Percentiles rank a stretch among this genome's conserved stretches.
Conservation (phyloP, 2,113 vertebrate genomes). For the Danionella cerebrum region DNA sequence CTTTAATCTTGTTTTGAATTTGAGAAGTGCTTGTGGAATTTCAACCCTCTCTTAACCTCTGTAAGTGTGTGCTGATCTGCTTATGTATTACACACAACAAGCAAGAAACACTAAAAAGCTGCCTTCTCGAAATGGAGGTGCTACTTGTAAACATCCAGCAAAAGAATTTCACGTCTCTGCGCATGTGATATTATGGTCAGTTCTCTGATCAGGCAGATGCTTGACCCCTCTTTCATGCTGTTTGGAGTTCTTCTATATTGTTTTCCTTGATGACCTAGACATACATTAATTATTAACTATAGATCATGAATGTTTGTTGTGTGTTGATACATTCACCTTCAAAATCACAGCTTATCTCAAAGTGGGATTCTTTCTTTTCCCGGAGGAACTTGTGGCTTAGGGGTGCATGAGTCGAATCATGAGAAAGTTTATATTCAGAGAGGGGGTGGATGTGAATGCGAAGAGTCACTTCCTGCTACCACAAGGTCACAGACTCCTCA, state of each 20-base stretch:
- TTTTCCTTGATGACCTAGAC: background rate
- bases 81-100: too few relatives aligned
- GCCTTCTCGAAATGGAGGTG: background rate
- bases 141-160: background rate
- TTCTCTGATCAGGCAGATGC: background rate
- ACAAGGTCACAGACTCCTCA: background rate
- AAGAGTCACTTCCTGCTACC: background rate
- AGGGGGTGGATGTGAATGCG: background rate
- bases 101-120: background rate
- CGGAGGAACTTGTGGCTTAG: constrained; percentile 28
- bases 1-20: too few relatives aligned
- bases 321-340: background rate
- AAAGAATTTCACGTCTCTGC: background rate
- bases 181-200: constrained; percentile 10
- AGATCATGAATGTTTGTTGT: background rate
- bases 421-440: constrained; percentile 38
- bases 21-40: too few relatives aligned
- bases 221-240: background rate
- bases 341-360: background rate
- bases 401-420: constrained; percentile 24
- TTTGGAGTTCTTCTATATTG: too few relatives aligned
- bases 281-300: background rate
- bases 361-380: background rate
- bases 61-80: too few relatives aligned
- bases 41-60: too few relatives aligned